phyloP scores from a whole-genome alignment of 2,797 vertebrate species.

The Gallirallus australis region DNA sequence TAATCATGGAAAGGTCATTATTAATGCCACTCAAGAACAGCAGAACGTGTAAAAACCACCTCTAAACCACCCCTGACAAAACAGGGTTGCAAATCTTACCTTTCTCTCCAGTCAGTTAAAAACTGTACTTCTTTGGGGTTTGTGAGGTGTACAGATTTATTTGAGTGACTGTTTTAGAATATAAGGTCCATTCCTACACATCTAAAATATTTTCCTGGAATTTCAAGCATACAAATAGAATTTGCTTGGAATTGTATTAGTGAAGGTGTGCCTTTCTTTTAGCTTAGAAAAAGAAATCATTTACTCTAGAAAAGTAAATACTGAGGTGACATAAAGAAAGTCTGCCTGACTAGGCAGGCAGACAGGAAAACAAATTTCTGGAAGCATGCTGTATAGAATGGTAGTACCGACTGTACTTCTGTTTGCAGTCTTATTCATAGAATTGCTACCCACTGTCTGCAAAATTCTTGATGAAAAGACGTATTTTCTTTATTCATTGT shows the following conservation, averaged over 20 bases:
- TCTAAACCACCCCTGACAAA: slow-evolving; percentile 36
- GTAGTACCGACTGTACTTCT: background rate
- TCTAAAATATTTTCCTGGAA: background rate
- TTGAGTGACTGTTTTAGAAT: background rate
- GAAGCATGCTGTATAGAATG: background rate
- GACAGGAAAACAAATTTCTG: background rate
- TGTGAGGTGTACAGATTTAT: background rate
- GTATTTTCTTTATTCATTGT: background rate
- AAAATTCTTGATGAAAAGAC: background rate
- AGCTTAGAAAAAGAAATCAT: background rate
- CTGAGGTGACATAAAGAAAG: background rate
- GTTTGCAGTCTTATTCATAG: background rate
- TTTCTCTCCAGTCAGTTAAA: background rate
- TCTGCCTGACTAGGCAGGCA: background rate
- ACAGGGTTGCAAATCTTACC: background rate
- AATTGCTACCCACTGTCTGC: background rate
- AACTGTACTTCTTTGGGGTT: background rate
- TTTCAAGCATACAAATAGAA: background rate
- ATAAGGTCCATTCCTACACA: background rate
- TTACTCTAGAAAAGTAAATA: background rate
- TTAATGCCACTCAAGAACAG: slow-evolving; percentile 43
- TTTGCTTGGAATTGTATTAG: background rate
- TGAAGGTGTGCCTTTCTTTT: background rate
- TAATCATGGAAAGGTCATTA: slow-evolving; percentile 38
- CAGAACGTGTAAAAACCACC: slow-evolving; percentile 15